These are phyloP conservation scores for Holotrichia oblita DNA, from an alignment of 1,140 invertebrate species.

Conservation along the genomic window DNA sequence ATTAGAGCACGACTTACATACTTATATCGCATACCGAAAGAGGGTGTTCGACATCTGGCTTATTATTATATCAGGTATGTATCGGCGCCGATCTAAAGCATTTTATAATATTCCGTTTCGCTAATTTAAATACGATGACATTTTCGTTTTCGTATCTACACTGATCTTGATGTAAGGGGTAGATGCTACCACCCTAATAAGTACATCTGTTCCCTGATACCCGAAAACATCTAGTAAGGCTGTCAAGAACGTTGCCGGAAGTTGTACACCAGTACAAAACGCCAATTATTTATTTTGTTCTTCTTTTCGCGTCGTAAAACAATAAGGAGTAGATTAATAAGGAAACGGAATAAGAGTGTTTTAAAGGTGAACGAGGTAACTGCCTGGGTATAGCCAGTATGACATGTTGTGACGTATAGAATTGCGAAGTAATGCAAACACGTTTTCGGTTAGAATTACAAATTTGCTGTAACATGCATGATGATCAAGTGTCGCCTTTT, in stretches of 20 bases:
- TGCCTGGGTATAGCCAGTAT: too few relatives aligned
- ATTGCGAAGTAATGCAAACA: too few relatives aligned
- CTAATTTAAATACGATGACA: conserved; percentile 56
- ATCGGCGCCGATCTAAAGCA: conserved; percentile 43
- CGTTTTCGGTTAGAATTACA: too few relatives aligned
- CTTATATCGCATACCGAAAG: conserved; percentile 31
- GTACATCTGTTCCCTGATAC: conserved; percentile 53
- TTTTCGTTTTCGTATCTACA: conserved; percentile 48
- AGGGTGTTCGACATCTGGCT: conserved; percentile 47
- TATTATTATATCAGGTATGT: conserved; percentile 43
- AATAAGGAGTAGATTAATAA: conserved; percentile 22
- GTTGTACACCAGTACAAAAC: conserved; percentile 29
- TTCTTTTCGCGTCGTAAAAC: conserved; percentile 19
- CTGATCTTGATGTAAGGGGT: conserved; percentile 47
- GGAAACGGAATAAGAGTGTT: neutral
- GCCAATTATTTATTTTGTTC: conserved; percentile 17
- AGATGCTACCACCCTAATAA: conserved; percentile 47
- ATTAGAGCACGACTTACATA: conserved; percentile 38
- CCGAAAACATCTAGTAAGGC: conserved; percentile 47
- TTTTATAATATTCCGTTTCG: conserved; percentile 50
- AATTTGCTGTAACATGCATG: too few relatives aligned
- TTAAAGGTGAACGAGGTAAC: neutral
- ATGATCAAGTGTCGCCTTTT: too few relatives aligned
- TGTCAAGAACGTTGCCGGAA: conserved; percentile 51
- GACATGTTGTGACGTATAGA: too few relatives aligned